phyloP scores from a whole-genome alignment of 2,113 vertebrate genomes.

The Daboia siamensis region DNA sequence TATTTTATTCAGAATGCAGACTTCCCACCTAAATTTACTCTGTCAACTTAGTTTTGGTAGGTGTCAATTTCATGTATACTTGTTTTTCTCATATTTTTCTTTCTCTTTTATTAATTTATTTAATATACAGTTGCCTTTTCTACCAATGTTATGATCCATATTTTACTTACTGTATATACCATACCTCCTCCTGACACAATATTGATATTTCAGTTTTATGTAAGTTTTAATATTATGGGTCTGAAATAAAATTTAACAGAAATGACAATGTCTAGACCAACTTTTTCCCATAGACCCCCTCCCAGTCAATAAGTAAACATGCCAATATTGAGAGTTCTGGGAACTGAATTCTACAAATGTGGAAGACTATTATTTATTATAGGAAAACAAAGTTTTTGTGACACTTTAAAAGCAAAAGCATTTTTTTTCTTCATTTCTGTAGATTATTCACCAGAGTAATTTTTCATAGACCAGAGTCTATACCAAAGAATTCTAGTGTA shows the following conservation, averaged over 20 bases:
- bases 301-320: neutral
- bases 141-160: neutral
- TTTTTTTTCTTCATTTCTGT: neutral
- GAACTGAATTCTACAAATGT: neutral
- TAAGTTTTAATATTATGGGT: neutral
- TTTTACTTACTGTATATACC: neutral
- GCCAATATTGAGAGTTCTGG: neutral
- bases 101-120: neutral
- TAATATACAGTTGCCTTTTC: neutral
- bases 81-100: neutral
- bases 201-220: neutral
- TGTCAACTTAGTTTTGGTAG: neutral
- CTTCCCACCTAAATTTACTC: neutral
- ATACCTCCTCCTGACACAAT: neutral
- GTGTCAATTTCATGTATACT: neutral
- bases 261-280: neutral
- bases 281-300: neutral
- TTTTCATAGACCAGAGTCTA: neutral
- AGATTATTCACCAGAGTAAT: neutral
- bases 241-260: neutral
- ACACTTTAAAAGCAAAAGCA: neutral
- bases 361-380: neutral
- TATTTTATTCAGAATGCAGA: neutral
- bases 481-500: neutral
- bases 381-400: neutral